Evolutionary conservation across 1,140 invertebrate genomes (phyloP).

Genomic region (Dryas iulia): DNA sequence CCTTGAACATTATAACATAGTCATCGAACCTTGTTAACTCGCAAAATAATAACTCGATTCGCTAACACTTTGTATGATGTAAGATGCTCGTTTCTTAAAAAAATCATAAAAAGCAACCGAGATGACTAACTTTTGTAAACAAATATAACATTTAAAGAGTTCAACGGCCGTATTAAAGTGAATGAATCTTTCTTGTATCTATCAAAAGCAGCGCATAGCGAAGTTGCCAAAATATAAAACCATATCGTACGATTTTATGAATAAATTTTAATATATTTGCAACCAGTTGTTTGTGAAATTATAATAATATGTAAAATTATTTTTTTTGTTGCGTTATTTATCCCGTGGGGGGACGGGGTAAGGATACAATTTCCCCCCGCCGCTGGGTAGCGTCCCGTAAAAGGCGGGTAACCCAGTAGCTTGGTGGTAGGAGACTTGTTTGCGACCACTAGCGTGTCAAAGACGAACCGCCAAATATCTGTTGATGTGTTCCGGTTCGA

Average conservation of each 20-base stretch:
- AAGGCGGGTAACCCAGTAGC: too few species aligned
- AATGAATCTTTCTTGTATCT: not conserved
- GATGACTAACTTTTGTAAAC: not conserved
- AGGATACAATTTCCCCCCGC: too few species aligned
- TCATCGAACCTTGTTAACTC: too few species aligned
- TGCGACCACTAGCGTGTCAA: too few species aligned
- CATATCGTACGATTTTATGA: not conserved
- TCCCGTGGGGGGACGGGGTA: too few species aligned
- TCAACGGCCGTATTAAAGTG: not conserved
- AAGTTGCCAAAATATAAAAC: not conserved
- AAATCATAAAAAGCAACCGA: not conserved
- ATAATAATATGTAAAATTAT: not conserved
- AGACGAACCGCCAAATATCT: too few species aligned
- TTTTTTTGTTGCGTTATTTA: too few species aligned
- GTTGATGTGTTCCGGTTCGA: too few species aligned
- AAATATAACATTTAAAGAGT: constrained; percentile 2
- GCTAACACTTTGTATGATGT: not conserved
- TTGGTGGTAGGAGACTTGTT: too few species aligned
- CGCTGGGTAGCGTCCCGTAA: too few species aligned
- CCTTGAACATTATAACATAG: too few species aligned
- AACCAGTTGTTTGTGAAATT: not conserved
- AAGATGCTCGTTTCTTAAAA: too few species aligned
- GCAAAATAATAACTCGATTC: not conserved
- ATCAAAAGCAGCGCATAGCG: not conserved
- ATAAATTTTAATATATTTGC: not conserved